These are phyloP conservation scores for Idaea aversata DNA, from an alignment of 2,888 invertebrate species.

Conservation along the genomic window DNA sequence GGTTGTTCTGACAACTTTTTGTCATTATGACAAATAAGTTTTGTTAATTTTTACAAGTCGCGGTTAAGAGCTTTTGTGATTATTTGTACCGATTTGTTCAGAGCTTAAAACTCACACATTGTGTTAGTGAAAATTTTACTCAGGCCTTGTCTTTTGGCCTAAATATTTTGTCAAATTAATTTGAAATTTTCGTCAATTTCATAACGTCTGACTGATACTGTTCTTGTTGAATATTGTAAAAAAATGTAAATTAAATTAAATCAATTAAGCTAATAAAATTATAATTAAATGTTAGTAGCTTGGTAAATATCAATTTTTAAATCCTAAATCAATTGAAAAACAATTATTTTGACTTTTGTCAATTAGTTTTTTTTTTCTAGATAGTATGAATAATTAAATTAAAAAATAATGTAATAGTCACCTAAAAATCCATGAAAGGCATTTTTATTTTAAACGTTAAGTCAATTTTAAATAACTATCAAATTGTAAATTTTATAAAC, in stretches of 20 bases:
- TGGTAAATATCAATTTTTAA: constrained; percentile 13
- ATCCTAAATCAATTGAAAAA: constrained; percentile 3
- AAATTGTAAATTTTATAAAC: background rate
- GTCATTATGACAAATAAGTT: background rate
- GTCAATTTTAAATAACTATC: constrained; percentile 13
- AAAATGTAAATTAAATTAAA: constrained; percentile 26
- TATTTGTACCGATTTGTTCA: background rate
- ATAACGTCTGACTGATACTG: constrained; percentile 60
- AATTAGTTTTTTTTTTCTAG: constrained; percentile 25
- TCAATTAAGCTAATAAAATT: constrained; percentile 5
- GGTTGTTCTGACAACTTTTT: background rate
- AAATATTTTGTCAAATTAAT: constrained; percentile 37
- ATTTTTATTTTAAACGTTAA: constrained; percentile 16
- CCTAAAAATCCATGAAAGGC: background rate
- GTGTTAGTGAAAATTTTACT: constrained; percentile 28
- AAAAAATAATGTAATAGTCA: constrained; percentile 6
- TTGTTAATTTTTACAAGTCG: background rate
- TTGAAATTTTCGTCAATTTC: constrained; percentile 52
- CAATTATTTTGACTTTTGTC: constrained; percentile 9
- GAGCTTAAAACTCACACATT: constrained; percentile 15
- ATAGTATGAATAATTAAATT: constrained; percentile 22
- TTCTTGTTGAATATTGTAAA: constrained; percentile 50
- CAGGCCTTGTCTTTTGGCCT: constrained; percentile 25
- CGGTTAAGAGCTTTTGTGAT: background rate
- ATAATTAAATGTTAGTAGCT: constrained; percentile 18